phyloP scores from a whole-genome alignment of 2,888 invertebrate species.

The Drosophila robusta region DNA sequence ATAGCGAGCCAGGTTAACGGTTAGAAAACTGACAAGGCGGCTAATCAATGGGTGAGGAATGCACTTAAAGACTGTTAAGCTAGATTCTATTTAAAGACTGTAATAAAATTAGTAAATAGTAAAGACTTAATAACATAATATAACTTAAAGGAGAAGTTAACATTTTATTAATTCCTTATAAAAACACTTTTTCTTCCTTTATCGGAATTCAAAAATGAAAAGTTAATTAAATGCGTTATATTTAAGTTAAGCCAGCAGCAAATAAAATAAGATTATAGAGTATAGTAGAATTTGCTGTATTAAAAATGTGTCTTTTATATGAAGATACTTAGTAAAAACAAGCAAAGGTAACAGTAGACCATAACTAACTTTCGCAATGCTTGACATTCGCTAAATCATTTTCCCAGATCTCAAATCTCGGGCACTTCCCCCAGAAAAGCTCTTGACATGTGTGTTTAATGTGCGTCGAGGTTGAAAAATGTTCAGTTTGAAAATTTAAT shows the following conservation, averaged over 20 bases:
- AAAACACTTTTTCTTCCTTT: no score
- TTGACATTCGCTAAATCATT: background rate
- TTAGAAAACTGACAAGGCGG: conserved; percentile 10
- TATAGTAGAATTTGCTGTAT: no score
- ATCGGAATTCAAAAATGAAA: no score
- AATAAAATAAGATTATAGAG: no score
- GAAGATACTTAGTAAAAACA: background rate
- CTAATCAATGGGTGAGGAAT: conserved; percentile 13
- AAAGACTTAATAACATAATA: no score
- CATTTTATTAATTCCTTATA: no score
- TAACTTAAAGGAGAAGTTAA: no score
- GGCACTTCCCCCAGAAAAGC: conserved; percentile 1
- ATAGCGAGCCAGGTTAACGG: conserved; percentile 7
- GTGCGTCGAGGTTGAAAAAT: conserved; percentile 46
- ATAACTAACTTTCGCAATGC: conserved; percentile 2
- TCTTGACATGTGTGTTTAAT: conserved; percentile 33
- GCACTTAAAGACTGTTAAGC: background rate
- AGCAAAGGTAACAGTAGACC: background rate
- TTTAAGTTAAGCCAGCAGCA: no score
- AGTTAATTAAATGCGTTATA: no score
- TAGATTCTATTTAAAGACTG: background rate
- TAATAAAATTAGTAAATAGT: background rate
- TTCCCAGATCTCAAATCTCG: background rate
- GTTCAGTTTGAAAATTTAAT: conserved; percentile 62
- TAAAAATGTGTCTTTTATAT: background rate